These are phyloP conservation scores for Paramormyrops kingsleyae DNA, from an alignment of 2,113 vertebrate genomes.

Conservation along the genomic window DNA sequence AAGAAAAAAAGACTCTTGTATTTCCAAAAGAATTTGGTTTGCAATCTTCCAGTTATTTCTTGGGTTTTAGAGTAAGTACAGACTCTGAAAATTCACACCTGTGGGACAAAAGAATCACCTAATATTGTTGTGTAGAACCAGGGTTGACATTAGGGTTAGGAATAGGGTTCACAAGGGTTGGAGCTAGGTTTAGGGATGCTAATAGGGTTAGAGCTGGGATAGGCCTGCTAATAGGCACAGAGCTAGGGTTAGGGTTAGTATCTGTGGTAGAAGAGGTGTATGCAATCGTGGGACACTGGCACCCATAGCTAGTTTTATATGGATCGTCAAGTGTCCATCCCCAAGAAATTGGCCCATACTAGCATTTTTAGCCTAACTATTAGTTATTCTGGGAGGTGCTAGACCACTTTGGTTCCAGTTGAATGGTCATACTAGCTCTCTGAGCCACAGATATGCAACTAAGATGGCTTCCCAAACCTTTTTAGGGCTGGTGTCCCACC, in stretches of 20 bases:
- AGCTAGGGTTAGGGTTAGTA: background rate
- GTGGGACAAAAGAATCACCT: background rate
- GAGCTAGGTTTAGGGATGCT: background rate
- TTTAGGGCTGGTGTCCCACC: background rate
- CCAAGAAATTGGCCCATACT: background rate
- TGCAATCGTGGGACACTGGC: background rate
- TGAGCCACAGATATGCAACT: background rate
- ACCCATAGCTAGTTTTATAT: background rate
- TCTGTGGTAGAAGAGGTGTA: background rate
- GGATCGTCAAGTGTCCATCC: background rate
- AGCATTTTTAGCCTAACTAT: background rate
- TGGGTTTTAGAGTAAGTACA: background rate
- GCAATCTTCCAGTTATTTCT: background rate
- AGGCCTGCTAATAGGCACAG: no score
- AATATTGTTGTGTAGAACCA: background rate
- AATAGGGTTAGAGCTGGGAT: background rate
- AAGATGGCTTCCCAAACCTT: background rate
- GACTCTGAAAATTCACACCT: background rate
- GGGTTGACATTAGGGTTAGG: background rate
- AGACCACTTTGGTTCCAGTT: background rate
- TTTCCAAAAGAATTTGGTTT: slow-evolving; percentile 1
- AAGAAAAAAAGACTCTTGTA: background rate
- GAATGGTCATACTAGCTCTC: background rate
- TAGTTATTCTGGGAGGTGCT: background rate
- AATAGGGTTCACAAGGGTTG: background rate